Percentiles rank a stretch among this genome's conserved stretches.
Evolutionary conservation across 1,140 invertebrate species (phyloP).

Genomic region (Rhagoletis zephyria): DNA sequence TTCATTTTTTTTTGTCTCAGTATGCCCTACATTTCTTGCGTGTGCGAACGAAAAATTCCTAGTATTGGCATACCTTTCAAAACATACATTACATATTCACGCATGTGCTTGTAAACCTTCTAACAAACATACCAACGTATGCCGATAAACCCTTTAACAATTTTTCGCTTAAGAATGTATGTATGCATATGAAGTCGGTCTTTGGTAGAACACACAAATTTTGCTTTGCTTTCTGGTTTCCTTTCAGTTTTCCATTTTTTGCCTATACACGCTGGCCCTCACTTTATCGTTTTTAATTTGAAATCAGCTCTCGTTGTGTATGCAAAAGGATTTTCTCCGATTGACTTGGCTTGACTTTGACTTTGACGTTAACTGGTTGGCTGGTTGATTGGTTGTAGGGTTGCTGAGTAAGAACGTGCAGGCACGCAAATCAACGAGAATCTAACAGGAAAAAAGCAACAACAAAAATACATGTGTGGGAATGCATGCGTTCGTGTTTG

Average conservation of each 20-base stretch:
- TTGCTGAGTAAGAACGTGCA: background rate
- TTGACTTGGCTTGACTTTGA: slow-evolving; percentile 35
- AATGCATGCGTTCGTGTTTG: background rate
- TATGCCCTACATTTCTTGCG: no score
- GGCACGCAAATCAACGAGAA: background rate
- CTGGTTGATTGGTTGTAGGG: background rate
- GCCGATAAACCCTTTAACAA: slow-evolving; percentile 1
- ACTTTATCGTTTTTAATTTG: background rate
- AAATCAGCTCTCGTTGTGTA: slow-evolving; percentile 19
- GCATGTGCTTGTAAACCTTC: background rate
- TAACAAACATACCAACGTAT: background rate
- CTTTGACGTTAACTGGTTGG: background rate
- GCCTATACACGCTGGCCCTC: background rate
- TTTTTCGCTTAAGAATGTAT: background rate
- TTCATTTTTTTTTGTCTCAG: no score
- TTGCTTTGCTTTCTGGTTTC: background rate
- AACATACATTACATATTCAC: background rate
- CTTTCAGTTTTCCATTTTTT: background rate
- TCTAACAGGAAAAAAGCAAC: background rate
- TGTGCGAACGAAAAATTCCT: no score
- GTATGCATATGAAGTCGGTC: no score
- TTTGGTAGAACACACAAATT: background rate
- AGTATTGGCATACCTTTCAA: background rate
- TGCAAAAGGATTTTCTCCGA: slow-evolving; percentile 30
- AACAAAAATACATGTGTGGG: background rate